phyloP scores from a whole-genome alignment of 2,113 vertebrate genomes.

The Nipponia nippon region DNA sequence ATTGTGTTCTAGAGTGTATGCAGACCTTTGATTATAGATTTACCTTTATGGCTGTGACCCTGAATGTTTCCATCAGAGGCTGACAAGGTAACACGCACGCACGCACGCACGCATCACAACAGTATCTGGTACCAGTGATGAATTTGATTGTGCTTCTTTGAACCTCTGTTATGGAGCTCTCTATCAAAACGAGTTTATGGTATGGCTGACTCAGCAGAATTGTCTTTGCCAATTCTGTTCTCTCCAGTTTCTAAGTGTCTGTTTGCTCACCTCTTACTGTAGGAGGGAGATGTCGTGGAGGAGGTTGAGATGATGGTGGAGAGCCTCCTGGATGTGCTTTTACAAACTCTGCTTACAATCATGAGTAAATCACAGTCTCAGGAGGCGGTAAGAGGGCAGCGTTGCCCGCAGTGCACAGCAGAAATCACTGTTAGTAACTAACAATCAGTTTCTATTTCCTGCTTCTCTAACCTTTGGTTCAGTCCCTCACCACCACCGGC shows the following conservation, averaged over 20 bases:
- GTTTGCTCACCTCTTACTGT: constrained; percentile 56
- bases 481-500: constrained; percentile 48
- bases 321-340: constrained; percentile 96
- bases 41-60: not conserved
- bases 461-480: constrained; percentile 69
- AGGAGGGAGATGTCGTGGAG: constrained; percentile 94
- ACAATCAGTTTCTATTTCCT: constrained; percentile 87
- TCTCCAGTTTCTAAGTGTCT: constrained; percentile 39
- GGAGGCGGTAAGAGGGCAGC: constrained; percentile 99
- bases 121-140: not conserved
- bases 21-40: constrained; percentile 10
- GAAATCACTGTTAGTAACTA: constrained; percentile 99
- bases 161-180: not conserved
- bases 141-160: not conserved
- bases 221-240: not conserved
- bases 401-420: constrained; percentile 99
- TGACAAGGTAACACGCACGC: not conserved
- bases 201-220: not conserved
- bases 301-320: constrained; percentile 99
- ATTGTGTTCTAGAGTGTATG: not conserved
- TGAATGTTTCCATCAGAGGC: not conserved
- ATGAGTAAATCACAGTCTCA: constrained; percentile 98
- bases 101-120: not conserved
- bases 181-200: not conserved
- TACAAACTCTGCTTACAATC: constrained; percentile 94